Evolutionary conservation across 1,140 invertebrate species (phyloP).

Genomic region (Nomia melanderi): DNA sequence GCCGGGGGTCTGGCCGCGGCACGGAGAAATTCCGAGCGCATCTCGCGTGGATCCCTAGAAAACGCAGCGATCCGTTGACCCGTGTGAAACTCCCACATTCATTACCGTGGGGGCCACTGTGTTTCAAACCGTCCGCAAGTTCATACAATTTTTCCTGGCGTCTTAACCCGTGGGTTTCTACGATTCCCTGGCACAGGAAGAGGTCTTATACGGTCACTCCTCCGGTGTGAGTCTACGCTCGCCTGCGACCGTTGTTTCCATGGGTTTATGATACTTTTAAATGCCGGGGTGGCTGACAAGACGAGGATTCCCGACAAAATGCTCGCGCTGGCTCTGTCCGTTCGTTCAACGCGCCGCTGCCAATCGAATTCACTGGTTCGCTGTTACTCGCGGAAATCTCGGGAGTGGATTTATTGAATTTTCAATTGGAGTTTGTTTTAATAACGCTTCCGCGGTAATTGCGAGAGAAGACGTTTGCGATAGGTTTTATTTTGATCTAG

Average conservation of each 20-base stretch:
- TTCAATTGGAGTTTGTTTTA: too few species aligned
- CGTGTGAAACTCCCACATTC: slow-evolving; percentile 69
- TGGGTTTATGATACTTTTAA: slow-evolving; percentile 3
- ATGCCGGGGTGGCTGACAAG: neutral
- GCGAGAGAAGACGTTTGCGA: too few species aligned
- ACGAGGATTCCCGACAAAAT: neutral
- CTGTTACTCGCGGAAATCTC: too few species aligned
- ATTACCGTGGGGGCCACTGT: slow-evolving; percentile 62
- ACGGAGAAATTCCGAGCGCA: slow-evolving; percentile 57
- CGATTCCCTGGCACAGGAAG: slow-evolving; percentile 49
- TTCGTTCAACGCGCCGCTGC: too few species aligned
- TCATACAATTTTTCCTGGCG: slow-evolving; percentile 61
- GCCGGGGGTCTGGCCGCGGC: slow-evolving; percentile 25
- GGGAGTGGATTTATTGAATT: too few species aligned
- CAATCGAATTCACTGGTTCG: too few species aligned
- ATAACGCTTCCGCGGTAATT: too few species aligned
- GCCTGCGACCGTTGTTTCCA: neutral
- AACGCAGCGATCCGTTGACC: slow-evolving; percentile 67
- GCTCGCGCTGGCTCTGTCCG: neutral
- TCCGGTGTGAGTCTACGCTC: neutral
- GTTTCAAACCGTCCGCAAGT: slow-evolving; percentile 64
- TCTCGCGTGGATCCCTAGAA: slow-evolving; percentile 61
- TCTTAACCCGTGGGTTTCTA: slow-evolving; percentile 55
- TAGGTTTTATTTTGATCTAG: too few species aligned
- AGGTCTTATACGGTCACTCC: slow-evolving; percentile 47